Conservation (phyloP, 2,797 vertebrate genomes). For the Periparus ater region DNA sequence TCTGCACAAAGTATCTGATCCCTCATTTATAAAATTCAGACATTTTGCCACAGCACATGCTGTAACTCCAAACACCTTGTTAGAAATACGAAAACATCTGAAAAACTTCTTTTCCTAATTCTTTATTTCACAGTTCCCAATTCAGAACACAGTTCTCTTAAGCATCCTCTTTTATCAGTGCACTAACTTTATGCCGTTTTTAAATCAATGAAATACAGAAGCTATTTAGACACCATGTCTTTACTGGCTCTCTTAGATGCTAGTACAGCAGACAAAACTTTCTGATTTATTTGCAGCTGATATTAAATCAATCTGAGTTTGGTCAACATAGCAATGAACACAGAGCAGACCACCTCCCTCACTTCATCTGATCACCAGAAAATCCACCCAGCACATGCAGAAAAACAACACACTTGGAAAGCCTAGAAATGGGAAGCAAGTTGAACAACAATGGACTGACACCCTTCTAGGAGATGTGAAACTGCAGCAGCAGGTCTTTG, state of each 20-base stretch:
- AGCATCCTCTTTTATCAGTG: neutral
- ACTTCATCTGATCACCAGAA: neutral
- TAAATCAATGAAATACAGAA: neutral
- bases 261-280: neutral
- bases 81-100: neutral
- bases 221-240: accelerated
- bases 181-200: neutral
- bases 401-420: neutral
- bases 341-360: neutral
- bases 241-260: neutral
- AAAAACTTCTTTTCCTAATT: neutral
- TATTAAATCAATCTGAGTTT: neutral
- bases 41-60: neutral
- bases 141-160: neutral
- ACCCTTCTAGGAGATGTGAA: neutral
- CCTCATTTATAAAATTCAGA: neutral
- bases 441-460: neutral
- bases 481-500: neutral
- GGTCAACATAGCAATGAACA: neutral
- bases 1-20: neutral
- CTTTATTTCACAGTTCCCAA: neutral
- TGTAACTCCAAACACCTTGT: neutral
- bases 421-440: neutral
- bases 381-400: neutral
- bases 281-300: neutral